phyloP scores from a whole-genome alignment of 1,140 invertebrate genomes.

The Formica exsecta region DNA sequence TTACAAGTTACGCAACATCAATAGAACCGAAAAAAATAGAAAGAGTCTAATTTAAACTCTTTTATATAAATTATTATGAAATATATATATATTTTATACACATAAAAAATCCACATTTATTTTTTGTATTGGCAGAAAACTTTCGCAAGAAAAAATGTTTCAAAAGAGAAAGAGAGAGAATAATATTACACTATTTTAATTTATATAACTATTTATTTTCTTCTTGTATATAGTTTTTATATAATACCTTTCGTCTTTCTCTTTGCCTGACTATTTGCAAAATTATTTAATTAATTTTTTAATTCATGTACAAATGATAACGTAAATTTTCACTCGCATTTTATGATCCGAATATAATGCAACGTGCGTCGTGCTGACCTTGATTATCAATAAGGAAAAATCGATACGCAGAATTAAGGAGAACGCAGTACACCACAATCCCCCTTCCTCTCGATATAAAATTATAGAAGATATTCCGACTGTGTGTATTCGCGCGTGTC shows the following conservation, averaged over 20 bases:
- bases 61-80: background rate
- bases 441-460: background rate
- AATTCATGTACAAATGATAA: background rate
- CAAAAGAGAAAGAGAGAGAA: background rate
- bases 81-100: background rate
- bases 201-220: background rate
- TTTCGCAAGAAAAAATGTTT: background rate
- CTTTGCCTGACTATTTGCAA: background rate
- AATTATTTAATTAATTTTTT: background rate
- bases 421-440: background rate
- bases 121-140: background rate
- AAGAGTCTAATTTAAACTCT: background rate
- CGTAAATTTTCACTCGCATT: slow-evolving; percentile 12
- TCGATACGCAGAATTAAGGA: slow-evolving; percentile 48
- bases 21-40: background rate
- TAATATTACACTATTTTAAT: background rate
- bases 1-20: background rate
- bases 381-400: slow-evolving; percentile 64
- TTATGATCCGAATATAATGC: slow-evolving; percentile 16
- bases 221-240: background rate
- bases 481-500: background rate
- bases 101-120: too few species aligned
- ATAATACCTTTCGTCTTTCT: background rate
- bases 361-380: slow-evolving; percentile 31
- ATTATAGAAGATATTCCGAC: background rate